Conservation (phyloP, 2,888 invertebrate genomes). For the Perdita meconis region DNA sequence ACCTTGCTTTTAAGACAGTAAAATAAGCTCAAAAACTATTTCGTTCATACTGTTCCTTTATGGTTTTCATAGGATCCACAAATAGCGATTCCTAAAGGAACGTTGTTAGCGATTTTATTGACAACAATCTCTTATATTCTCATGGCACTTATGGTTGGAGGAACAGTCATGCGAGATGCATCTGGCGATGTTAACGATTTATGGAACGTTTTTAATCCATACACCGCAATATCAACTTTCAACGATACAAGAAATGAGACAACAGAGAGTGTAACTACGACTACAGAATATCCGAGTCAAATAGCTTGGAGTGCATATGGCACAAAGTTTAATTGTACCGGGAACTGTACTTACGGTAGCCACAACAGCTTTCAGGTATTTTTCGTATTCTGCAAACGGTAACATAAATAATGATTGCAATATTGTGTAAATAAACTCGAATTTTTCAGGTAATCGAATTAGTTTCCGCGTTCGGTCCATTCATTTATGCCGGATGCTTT, state of each 20-base stretch:
- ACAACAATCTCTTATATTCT: conserved; percentile 94
- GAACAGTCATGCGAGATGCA: conserved; percentile 92
- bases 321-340: conserved; percentile 86
- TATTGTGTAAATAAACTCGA: background rate
- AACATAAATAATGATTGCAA: background rate
- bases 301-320: conserved; percentile 81
- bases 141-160: conserved; percentile 92
- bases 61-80: conserved; percentile 90
- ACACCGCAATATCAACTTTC: conserved; percentile 46
- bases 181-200: conserved; percentile 88
- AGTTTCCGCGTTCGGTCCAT: conserved; percentile 93
- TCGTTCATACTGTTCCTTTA: background rate
- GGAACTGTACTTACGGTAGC: conserved; percentile 89
- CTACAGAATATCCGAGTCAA: conserved; percentile 32
- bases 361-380: conserved; percentile 92
- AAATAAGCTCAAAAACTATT: background rate
- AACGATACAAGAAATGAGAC: conserved; percentile 58
- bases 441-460: conserved; percentile 90
- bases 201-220: conserved; percentile 69
- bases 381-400: background rate
- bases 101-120: conserved; percentile 94
- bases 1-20: background rate
- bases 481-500: conserved; percentile 98
- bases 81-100: conserved; percentile 96
- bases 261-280: conserved; percentile 53